Evolutionary conservation across 1,140 invertebrate species (phyloP).

Genomic region (Nixonia krombeini): DNA sequence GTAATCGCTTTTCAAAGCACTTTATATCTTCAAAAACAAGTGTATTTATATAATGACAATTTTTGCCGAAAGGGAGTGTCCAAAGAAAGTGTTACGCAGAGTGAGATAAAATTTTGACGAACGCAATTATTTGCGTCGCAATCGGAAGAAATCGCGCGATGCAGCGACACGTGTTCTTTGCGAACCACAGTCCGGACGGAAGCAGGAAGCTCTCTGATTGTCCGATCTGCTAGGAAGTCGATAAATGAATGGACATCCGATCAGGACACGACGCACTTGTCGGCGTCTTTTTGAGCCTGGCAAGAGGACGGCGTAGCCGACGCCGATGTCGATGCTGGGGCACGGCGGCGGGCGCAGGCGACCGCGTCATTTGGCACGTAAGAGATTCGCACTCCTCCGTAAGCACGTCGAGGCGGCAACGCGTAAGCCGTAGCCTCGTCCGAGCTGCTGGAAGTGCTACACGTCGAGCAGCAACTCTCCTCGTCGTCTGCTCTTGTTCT

Average conservation of each 20-base stretch:
- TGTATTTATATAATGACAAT: too few relatives aligned
- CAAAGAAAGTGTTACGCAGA: not conserved
- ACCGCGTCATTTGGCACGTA: conserved; percentile 92
- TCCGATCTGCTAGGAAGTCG: not conserved
- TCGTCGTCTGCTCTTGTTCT: conserved; percentile 76
- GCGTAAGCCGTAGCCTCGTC: conserved; percentile 88
- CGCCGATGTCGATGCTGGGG: conserved; percentile 67
- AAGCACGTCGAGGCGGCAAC: conserved; percentile 83
- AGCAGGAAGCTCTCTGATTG: conserved; percentile 3
- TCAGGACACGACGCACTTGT: conserved; percentile 68
- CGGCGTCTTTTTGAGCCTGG: conserved; percentile 59
- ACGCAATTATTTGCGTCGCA: not conserved
- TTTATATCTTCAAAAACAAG: too few relatives aligned
- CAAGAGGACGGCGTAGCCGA: conserved; percentile 36
- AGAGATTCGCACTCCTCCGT: conserved; percentile 88
- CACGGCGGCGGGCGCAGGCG: conserved; percentile 80
- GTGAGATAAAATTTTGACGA: not conserved
- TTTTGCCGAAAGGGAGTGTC: too few relatives aligned
- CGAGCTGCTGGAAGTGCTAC: conserved; percentile 86
- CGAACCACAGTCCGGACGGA: conserved; percentile 5
- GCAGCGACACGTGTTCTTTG: not conserved
- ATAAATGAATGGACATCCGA: conserved; percentile 26
- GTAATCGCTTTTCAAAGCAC: too few relatives aligned
- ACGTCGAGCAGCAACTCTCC: conserved; percentile 87
- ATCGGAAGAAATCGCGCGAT: too few relatives aligned